Base-by-base conservation (phyloP, 2,113 vertebrate species). In the Panthera uncia region DNA sequence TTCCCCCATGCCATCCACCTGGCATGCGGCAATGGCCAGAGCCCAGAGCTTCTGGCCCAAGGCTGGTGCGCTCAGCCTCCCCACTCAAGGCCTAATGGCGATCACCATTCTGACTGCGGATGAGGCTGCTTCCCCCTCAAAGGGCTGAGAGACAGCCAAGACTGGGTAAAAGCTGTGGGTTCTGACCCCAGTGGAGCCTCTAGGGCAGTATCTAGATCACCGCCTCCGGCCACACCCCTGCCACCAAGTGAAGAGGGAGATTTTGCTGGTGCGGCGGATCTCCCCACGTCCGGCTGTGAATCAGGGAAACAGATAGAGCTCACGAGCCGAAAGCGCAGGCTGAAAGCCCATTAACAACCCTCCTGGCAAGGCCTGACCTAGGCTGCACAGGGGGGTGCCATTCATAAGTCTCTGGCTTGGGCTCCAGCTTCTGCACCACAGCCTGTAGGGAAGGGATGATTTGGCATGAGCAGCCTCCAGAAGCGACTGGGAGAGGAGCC, bases 271-370 rank as follows among this genome's bases (percentile, higher is more conserved):
- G 38, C 5, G n/a, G 21, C 65, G 9, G 11, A 9, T 83, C 89
- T 57, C 14, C 57, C 85, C 36, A 33, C 45, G 55, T 73, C 88
- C 23, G 52, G 91, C 96, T 45, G 7, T 1, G 27, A 89, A 89
- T 69, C 79, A 89, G 78, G 68, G 76, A 65, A 92, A 19, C 76
- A 85, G 93, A 66, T 1, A 5, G 71, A 82, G 57, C 63, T 79
- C 33, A 27, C 76, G 63, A n/a, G 23, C 88, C 80, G 91, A 78
- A 97, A 97, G 95, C 89, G 96, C 93, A 93, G 8, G 63, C 80
- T 93, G 93, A 95, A 95, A 96, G 93, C 80, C 71, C 97, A 94
- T 96, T 97, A 97, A 96, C 91, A 93, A 95, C 19, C 15, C 93
- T 94, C 76, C 69, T 97, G 89, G 95, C 96, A 93, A 19, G 14